Evolutionary conservation across 2,797 vertebrate species (phyloP).

Genomic region (Myoxocephalus aenaeus): DNA sequence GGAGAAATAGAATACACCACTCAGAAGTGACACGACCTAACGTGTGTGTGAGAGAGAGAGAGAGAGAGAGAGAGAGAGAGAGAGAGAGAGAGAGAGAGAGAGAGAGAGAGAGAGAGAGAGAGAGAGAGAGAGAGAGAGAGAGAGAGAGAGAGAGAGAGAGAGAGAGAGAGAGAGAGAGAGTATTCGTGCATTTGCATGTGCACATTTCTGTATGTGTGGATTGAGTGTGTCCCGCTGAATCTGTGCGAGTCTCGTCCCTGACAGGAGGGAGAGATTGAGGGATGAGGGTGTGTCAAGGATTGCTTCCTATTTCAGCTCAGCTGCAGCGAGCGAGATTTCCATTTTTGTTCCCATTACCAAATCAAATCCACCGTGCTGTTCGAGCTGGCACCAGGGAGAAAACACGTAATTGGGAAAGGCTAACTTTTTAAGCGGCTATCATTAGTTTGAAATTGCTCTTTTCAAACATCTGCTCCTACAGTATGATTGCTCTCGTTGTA

Average conservation of each 20-base stretch:
- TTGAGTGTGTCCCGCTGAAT: conserved; percentile 13
- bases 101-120: too few species aligned
- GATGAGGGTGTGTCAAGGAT: conserved; percentile 50
- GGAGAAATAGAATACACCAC: conserved; percentile 12
- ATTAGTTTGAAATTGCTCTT: conserved; percentile 25
- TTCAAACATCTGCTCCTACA: conserved; percentile 32
- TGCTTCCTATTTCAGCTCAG: conserved; percentile 60
- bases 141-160: too few species aligned
- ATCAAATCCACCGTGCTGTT: conserved; percentile 55
- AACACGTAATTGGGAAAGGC: conserved; percentile 52
- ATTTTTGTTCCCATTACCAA: conserved; percentile 70
- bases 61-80: too few species aligned
- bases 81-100: too few species aligned
- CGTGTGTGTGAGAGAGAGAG: too few species aligned
- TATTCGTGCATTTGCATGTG: neutral
- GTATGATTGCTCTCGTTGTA: conserved; percentile 28
- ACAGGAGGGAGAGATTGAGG: conserved; percentile 48
- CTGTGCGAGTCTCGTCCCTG: conserved; percentile 45
- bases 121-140: too few species aligned
- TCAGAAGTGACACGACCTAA: neutral
- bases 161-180: too few species aligned
- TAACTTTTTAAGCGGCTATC: conserved; percentile 47
- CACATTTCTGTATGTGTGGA: neutral
- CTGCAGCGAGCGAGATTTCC: conserved; percentile 48
- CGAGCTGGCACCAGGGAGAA: conserved; percentile 40